Base-by-base conservation (phyloP, 2,888 invertebrate species). In the Chrysina gloriosa region DNA sequence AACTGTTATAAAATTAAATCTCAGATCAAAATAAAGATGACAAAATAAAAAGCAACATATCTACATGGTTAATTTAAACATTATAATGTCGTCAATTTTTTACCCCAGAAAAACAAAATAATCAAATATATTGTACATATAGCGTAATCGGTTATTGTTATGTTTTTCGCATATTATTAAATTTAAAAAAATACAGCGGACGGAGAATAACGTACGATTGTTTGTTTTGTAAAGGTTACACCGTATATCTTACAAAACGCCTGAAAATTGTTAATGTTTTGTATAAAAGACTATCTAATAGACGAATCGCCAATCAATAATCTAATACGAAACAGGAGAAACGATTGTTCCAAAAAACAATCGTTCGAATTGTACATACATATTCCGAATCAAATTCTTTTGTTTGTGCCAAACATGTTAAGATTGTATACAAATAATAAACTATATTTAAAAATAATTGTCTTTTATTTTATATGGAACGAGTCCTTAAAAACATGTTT, bases 361-460 rank as follows among this genome's bases (percentile, higher is more conserved):
- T 27, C 29, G 47, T 65, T 39, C 16, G 52, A 36, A 50, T 50
- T 65, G 52, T 65, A 65, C 21, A 61, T 61, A 42, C 36, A 27
- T 61, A 61, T 61, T 61, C 27, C 27, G 42, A 61, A 61, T 61
- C 42, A 42, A 58, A 58, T 23, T 14, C 14, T 61, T 64, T 50
- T 50, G 50, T 58, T 66, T 66, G 58, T 66, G 58, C 58, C 58
- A 58, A 66, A 66, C 66, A 56, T 58, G 66, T 66, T 66, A 66
- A 66, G 45, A 66, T 66, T 66, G 66, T 66, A 66, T 66, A 66
- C 66, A 66, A 66, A 56, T 39, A 66, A 66, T 65, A 65, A 61
- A 61, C 36, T 61, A 61, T 61, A 61, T 61, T 61, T 61, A 61
- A 61, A 61, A 61, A 42, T 42, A 61, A 52, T 4, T 14, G 7